A percentile compares a stretch with the other conserved stretches of the same genome.
These are phyloP conservation scores for Antennarius maculatus DNA, from an alignment of 2,797 vertebrate genomes.

Conservation along the genomic window DNA sequence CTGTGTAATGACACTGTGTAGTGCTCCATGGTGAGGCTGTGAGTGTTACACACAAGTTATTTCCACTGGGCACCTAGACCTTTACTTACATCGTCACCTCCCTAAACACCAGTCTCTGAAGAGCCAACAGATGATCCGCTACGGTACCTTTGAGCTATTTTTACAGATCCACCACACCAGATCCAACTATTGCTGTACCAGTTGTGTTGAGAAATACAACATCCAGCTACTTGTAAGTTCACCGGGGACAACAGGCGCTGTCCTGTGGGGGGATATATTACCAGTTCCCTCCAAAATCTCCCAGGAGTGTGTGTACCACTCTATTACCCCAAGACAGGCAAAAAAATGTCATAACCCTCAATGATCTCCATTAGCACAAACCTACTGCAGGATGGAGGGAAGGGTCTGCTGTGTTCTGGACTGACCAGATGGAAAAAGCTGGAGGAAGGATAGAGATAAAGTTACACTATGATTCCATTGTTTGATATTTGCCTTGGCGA, in stretches of 20 bases:
- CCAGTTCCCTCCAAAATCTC: conserved; percentile 51
- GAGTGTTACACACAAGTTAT: too few species aligned
- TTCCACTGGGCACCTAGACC: conserved; percentile 4
- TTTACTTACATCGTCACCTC: conserved; percentile 32
- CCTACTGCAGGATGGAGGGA: conserved; percentile 23
- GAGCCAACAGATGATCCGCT: conserved; percentile 35
- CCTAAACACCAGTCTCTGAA: conserved; percentile 16
- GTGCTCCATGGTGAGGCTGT: too few species aligned
- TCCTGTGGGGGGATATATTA: conserved; percentile 35
- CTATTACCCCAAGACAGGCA: conserved; percentile 53
- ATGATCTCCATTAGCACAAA: conserved; percentile 69
- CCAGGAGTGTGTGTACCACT: conserved; percentile 46
- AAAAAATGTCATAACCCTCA: conserved; percentile 50
- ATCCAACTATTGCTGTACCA: conserved; percentile 47
- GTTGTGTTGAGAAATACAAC: conserved; percentile 73
- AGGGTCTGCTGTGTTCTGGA: conserved; percentile 40
- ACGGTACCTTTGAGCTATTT: conserved; percentile 49
- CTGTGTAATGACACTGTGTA: too few species aligned
- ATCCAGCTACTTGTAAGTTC: conserved; percentile 52
- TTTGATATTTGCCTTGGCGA: conserved; percentile 68
- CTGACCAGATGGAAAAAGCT: conserved; percentile 44
- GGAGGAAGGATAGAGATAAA: conserved; percentile 4
- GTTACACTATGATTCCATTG: conserved; percentile 54
- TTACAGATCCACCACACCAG: conserved; percentile 38
- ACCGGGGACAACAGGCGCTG: conserved; percentile 25